phyloP scores from a whole-genome alignment of 35 echinoderm and acorn worm species.

The Patiria miniata region DNA sequence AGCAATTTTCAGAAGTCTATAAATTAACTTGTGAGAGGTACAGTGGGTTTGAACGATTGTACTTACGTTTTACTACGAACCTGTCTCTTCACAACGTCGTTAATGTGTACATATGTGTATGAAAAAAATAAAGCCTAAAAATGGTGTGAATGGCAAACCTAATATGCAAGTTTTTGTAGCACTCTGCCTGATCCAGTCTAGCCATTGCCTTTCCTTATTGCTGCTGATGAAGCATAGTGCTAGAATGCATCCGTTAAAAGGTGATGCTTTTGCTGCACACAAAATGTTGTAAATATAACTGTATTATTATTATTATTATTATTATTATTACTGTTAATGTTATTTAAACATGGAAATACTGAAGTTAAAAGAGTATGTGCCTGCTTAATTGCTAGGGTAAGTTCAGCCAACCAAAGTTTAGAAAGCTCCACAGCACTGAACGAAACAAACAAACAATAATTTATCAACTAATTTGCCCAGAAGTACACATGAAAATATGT shows the following conservation, averaged over 20 bases:
- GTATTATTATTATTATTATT: constrained; percentile 6
- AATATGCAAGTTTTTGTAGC: constrained; percentile 32
- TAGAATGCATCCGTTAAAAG: constrained; percentile 18
- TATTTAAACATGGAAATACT: constrained; percentile 4
- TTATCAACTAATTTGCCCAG: no score
- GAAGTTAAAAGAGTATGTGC: background rate
- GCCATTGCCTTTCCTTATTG: constrained; percentile 25
- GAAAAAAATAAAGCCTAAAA: constrained; percentile 1
- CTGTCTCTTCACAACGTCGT: no score
- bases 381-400: constrained; percentile 14
- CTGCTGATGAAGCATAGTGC: constrained; percentile 2
- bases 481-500: no score
- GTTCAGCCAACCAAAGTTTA: background rate
- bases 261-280: constrained; percentile 15
- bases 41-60: constrained; percentile 2
- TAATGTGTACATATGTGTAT: constrained; percentile 1
- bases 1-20: constrained; percentile 14
- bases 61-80: background rate
- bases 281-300: constrained; percentile 23
- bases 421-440: background rate
- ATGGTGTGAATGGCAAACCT: constrained; percentile 30
- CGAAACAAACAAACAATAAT: background rate
- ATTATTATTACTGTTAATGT: no score
- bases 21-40: constrained; percentile 5
- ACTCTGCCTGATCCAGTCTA: constrained; percentile 14